Evolutionary conservation across 1,140 invertebrate genomes (phyloP).

Genomic region (Magallana ariakensis): DNA sequence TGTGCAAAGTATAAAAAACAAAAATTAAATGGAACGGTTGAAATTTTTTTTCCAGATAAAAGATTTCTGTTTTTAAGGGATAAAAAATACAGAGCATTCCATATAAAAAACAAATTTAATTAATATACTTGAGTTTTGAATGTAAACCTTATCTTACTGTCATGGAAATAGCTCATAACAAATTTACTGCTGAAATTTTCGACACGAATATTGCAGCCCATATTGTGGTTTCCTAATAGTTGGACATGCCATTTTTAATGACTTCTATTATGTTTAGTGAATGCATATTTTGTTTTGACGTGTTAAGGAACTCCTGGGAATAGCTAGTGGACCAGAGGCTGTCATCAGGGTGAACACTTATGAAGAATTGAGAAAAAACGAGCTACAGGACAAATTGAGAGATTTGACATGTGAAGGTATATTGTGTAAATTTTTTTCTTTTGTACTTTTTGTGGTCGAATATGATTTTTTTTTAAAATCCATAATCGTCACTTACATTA

Average conservation of each 20-base stretch:
- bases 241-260: background rate
- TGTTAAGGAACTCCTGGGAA: constrained; percentile 59
- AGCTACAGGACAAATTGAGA: constrained; percentile 51
- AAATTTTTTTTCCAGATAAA: too few relatives aligned
- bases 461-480: background rate
- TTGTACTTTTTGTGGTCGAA: background rate
- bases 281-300: too few relatives aligned
- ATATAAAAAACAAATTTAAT: too few relatives aligned
- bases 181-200: background rate
- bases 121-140: too few relatives aligned
- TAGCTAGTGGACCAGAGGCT: constrained; percentile 56
- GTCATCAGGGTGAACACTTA: constrained; percentile 57
- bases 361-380: constrained; percentile 44
- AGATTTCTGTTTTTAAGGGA: too few relatives aligned
- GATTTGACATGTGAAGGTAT: constrained; percentile 61
- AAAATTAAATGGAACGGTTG: too few relatives aligned
- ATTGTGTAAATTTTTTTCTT: background rate
- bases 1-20: too few relatives aligned
- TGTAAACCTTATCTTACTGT: too few relatives aligned
- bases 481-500: background rate
- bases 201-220: background rate
- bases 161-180: too few relatives aligned
- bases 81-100: too few relatives aligned
- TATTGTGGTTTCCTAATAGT: too few relatives aligned
- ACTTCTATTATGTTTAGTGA: background rate